Base-by-base conservation (phyloP, 2,888 invertebrate species). In the Erebia aethiops region DNA sequence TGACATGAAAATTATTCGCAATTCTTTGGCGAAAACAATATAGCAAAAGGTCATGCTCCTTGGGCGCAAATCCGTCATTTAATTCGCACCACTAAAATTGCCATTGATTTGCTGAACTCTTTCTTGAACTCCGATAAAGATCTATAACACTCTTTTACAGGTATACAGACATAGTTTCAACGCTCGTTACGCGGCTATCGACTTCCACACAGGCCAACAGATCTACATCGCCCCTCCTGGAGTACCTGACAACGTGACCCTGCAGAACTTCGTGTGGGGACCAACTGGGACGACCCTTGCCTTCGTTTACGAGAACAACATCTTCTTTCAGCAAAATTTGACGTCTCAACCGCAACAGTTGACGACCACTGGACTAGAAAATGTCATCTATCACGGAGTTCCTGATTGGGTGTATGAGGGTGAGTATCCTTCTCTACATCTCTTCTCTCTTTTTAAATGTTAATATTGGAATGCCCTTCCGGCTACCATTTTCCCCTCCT, bases 391-490 rank as follows among this genome's bases (percentile, higher is more conserved):
- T 82, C 97, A 98, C 85, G 98, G 98, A 43, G 95, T 98, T 11
- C 97, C 98, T 46, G 98, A 99, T 88, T 99, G 98, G 98, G 97
- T 98, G 1, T 98, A 98, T 89, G 98, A 98, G 95, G 97, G 97
- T 97, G 83, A 80, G 86, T 64, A n/a, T 13, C 41, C 8, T 46
- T 18, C 11, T 14, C 41, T 35, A 35, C 21, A n/a, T n/a, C n/a
- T n/a, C n/a, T n/a, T n/a, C n/a, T n/a, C n/a, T n/a, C 21, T 21
- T 26, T 26, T 26, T 26, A 26, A 26, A 26, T 26, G 26, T 26
- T 26, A 26, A 26, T 26, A 26, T 4, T 26, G 26, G 3, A 26
- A 26, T 26, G 26, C 26, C 26, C 26, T 26, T 26, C 26, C 26
- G 26, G 26, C 26, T 4, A 0, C 26, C 26, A 3, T 26, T 26